Evolutionary conservation across 2,113 vertebrate genomes (phyloP).

Genomic region (Podarcis cretensis): DNA sequence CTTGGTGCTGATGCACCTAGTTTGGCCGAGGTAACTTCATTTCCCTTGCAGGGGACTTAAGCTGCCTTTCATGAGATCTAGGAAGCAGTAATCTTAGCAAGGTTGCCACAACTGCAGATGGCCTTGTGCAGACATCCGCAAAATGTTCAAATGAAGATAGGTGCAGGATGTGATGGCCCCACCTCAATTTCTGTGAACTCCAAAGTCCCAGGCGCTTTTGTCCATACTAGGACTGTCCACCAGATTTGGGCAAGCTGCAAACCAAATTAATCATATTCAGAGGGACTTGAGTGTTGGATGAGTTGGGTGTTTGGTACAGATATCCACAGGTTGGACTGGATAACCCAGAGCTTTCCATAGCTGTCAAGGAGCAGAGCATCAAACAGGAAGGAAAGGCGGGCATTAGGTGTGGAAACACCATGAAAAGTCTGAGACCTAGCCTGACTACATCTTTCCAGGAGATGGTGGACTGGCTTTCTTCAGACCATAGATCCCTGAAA

Average conservation of each 20-base stretch:
- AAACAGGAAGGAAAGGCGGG: not conserved
- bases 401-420: too few species aligned
- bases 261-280: not conserved
- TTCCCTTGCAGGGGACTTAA: not conserved
- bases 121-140: not conserved
- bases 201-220: not conserved
- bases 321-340: too few species aligned
- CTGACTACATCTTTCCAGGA: not conserved
- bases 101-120: not conserved
- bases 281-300: not conserved
- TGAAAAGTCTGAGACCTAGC: too few species aligned
- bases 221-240: too few species aligned
- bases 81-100: not conserved
- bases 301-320: too few species aligned
- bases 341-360: too few species aligned
- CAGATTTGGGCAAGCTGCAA: too few species aligned
- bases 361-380: not conserved
- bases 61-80: not conserved
- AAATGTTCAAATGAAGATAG: not conserved
- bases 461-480: too few species aligned
- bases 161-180: not conserved
- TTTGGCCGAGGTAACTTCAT: not conserved
- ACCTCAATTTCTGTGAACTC: not conserved
- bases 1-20: not conserved
- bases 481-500: not conserved